Base-by-base conservation (phyloP, 2,113 vertebrate species). In the Sprattus sprattus region DNA sequence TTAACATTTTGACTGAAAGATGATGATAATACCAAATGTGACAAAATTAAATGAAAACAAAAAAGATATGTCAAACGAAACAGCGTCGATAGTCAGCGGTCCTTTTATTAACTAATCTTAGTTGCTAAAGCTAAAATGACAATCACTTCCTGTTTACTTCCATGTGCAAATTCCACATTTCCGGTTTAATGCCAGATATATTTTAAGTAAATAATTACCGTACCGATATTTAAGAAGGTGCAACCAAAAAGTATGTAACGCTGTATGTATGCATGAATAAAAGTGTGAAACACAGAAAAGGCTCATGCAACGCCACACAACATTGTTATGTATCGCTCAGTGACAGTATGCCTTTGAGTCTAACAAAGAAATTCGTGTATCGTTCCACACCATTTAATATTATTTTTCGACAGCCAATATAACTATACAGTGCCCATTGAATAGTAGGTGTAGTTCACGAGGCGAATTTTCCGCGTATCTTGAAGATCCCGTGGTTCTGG, bases 131-230 rank as follows among this genome's bases (percentile, higher is more conserved):
- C 64, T 67, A 67, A 28, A 67, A 78, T 60, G 32, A 39, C 39
- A 39, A 39, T 32, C 28, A 78, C 71, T 78, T 78, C 71, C 71
- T 78, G 71, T 78, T 78, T 78, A 78, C 71, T 78, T 78, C 71
- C 71, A 32, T 78, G 71, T 39, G 71, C 71, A 78, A 78, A 78
- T 5, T 2, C 5, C 71, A 13, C 9, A 39, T 32, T 78, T 78
- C 71, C 71, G 71, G 28, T 32, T 78, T 78, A 78, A 13, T 78
- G 71, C 15, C 71, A 78, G 28, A 15, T 4, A 10, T 1, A 60
- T 60, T 67, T 11, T 67, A 11, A 78, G 13, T 16, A 15, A 78
- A 78, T 39, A 71, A 32, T 28, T 28, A 22, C 4, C 18, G 28
- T 28, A 9, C 8, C 8, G 11, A 25, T 28, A 67, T 67, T 28